These are phyloP conservation scores for Leptoteleia sp. DNA, from an alignment of 1,140 invertebrate genomes.

Conservation along the genomic window DNA sequence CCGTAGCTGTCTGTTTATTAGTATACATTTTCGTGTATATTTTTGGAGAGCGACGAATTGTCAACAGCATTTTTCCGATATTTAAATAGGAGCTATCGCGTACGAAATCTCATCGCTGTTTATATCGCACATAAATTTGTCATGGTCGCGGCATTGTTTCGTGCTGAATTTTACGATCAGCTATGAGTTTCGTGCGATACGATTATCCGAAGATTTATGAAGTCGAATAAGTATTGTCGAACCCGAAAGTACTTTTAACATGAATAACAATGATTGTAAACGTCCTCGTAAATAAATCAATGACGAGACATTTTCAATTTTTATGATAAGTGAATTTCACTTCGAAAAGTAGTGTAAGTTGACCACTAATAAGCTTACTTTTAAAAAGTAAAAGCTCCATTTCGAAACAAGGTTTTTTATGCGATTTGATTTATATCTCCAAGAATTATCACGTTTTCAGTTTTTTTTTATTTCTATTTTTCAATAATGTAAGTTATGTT, in stretches of 20 bases:
- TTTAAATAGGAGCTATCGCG: conserved; percentile 47
- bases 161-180: conserved; percentile 46
- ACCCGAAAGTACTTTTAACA: conserved; percentile 35
- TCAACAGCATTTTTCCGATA: conserved; percentile 52
- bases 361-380: too few species aligned
- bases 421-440: too few species aligned
- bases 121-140: conserved; percentile 55
- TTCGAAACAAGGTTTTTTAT: too few species aligned
- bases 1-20: conserved; percentile 36
- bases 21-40: conserved; percentile 26
- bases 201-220: conserved; percentile 40
- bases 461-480: too few species aligned
- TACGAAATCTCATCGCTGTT: conserved; percentile 53
- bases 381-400: too few species aligned
- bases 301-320: conserved; percentile 2
- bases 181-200: conserved; percentile 28
- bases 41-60: conserved; percentile 17
- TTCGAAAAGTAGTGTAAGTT: neutral
- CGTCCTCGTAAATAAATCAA: conserved; percentile 24
- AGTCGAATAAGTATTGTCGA: conserved; percentile 18
- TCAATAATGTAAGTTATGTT: too few species aligned
- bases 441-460: too few species aligned
- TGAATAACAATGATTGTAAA: conserved; percentile 35
- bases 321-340: neutral
- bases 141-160: conserved; percentile 26